These are phyloP conservation scores for Ectemnius cavifrons DNA, from an alignment of 2,888 invertebrate genomes.

Conservation along the genomic window DNA sequence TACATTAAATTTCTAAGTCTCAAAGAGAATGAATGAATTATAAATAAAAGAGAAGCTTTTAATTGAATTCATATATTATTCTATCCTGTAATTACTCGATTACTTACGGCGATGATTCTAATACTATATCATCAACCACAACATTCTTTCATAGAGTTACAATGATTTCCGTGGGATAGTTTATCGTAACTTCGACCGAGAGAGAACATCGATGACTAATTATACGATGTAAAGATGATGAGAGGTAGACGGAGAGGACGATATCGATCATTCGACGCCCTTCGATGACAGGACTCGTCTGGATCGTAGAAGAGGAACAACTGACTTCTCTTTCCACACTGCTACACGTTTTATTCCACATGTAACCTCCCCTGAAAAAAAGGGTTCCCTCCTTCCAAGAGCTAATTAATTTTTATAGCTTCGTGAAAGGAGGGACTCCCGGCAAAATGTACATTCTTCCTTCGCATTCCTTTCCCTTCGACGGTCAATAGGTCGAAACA, in stretches of 20 bases:
- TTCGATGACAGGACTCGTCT: conserved; percentile 43
- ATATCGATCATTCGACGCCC: conserved; percentile 55
- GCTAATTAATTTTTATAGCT: conserved; percentile 72
- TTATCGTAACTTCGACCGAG: not conserved
- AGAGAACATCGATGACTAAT: conserved; percentile 46
- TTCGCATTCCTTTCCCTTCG: conserved; percentile 30
- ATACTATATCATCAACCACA: too few species aligned
- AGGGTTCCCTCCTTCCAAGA: conserved; percentile 39
- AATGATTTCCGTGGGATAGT: too few species aligned
- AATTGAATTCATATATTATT: too few species aligned
- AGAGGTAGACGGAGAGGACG: conserved; percentile 2
- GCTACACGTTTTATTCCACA: not conserved
- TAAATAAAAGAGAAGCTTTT: too few species aligned
- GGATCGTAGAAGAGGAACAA: conserved; percentile 14
- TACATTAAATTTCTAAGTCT: too few species aligned
- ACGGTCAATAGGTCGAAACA: conserved; percentile 38
- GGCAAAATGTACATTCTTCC: conserved; percentile 53
- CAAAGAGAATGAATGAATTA: too few species aligned
- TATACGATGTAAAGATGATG: conserved; percentile 30
- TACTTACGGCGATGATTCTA: too few species aligned
- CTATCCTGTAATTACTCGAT: too few species aligned
- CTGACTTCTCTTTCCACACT: conserved; percentile 2
- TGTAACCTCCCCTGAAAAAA: not conserved
- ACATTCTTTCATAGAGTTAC: too few species aligned
- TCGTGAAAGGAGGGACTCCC: conserved; percentile 16